Base-by-base conservation (phyloP, 2,113 vertebrate species). In the mouse (Mus musculus) region DNA sequence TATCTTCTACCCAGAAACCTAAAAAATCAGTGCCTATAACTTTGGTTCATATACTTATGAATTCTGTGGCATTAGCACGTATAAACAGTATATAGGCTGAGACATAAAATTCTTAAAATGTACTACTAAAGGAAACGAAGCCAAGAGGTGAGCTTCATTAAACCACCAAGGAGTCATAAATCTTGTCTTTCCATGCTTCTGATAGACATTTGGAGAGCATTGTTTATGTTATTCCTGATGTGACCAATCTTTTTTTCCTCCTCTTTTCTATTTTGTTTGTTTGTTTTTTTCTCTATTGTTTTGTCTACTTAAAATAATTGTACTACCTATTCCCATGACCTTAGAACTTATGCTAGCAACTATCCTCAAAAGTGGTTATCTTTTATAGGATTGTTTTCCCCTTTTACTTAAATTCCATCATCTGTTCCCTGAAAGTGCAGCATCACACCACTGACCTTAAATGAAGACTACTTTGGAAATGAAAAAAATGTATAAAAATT, bases 401-500 rank as follows among this genome's bases (percentile, higher is more conserved):
- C 76, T 77, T 28, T 65, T 49, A 3, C 65, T 12, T 76, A 16
- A 24, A 90, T 90, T 30, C 54, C 71, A 89, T 28, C 3, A 61
- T 20, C 12, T 24, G 65, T 88, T 88, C 28, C n/a, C 2, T 42
- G 59, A 81, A 54, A 87, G 16, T 33, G 46, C 12, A 90, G 30
- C 73, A 52, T 65, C 20, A 59, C 14, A 20, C 13, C 77, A 71
- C 9, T 39, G 65, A 39, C 73, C 63, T 88, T 80, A 59, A 87
- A 22, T 88, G 9, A n/a, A 78, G 8, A 28, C 5, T 84, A 26
- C 39, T 65, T 76, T 17, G 22, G 7, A n/a, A 84, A 73, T 78
- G 13, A 71, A 77, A 49, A 89, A 81, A 7, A 39, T 49, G 33
- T 4, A 61, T 52, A 71, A 92, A 94, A 82, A 88, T 92, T 73